These are phyloP conservation scores for Trichoplusia ni DNA, from an alignment of 1,140 invertebrate genomes.

Conservation along the genomic window DNA sequence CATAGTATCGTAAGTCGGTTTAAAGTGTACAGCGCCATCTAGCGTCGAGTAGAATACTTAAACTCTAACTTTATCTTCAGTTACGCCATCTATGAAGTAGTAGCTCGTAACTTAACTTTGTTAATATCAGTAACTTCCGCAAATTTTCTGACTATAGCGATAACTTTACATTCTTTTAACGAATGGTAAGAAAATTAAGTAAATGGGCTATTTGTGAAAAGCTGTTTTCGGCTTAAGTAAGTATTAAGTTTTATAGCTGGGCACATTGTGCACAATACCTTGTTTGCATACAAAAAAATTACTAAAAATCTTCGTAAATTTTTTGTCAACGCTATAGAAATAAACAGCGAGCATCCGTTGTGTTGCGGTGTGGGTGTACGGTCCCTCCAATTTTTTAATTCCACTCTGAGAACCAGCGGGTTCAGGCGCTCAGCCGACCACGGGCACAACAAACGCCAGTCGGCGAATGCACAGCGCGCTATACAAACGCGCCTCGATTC, in stretches of 20 bases:
- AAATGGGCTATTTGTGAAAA: no score
- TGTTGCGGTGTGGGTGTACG: slow-evolving; percentile 17
- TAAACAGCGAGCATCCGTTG: slow-evolving; percentile 40
- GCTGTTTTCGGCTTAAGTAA: no score
- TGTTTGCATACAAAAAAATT: no score
- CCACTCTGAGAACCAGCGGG: neutral
- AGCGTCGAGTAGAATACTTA: slow-evolving; percentile 31
- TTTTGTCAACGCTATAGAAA: slow-evolving; percentile 30
- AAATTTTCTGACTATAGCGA: no score
- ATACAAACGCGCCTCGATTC: slow-evolving; percentile 40
- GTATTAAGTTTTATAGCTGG: no score
- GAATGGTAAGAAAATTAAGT: no score
- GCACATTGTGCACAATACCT: no score
- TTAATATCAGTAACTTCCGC: neutral
- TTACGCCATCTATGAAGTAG: slow-evolving; percentile 34
- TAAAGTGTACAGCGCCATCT: slow-evolving; percentile 41
- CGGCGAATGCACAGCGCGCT: slow-evolving; percentile 40
- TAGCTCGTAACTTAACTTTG: slow-evolving; percentile 1
- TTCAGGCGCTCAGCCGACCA: neutral
- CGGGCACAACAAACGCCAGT: slow-evolving; percentile 39
- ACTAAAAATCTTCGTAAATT: no score
- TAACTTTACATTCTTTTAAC: no score
- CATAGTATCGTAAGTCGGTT: neutral
- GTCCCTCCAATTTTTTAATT: slow-evolving; percentile 43
- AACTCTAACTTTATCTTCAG: neutral